Conservation (phyloP, 1,140 invertebrate genomes). For the Parasteatoda tepidariorum region DNA sequence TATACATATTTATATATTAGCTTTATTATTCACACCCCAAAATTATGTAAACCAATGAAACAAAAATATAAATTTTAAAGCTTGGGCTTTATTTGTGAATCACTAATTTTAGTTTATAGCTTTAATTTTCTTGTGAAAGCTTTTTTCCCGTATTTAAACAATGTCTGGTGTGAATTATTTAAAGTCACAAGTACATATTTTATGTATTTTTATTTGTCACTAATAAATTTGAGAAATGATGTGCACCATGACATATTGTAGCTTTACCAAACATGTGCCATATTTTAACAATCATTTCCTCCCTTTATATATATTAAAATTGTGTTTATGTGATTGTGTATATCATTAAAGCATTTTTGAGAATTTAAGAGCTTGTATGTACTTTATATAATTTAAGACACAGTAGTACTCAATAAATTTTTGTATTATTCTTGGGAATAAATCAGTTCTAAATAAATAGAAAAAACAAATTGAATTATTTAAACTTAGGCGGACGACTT, state of each 20-base stretch:
- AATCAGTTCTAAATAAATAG: too few species aligned
- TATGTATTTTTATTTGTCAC: neutral
- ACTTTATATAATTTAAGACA: too few species aligned
- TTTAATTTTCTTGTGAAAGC: neutral
- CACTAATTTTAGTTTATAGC: neutral
- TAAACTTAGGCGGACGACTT: too few species aligned
- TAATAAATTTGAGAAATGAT: neutral
- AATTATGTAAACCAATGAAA: too few species aligned
- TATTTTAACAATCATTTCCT: constrained; percentile 17
- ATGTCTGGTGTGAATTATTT: neutral
- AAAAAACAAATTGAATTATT: too few species aligned
- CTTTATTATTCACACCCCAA: too few species aligned
- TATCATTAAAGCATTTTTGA: constrained; percentile 41
- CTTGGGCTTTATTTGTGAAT: neutral
- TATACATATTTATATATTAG: neutral
- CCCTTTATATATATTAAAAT: constrained; percentile 17
- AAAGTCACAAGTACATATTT: neutral
- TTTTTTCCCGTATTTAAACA: neutral
- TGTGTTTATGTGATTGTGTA: constrained; percentile 25
- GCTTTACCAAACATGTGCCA: constrained; percentile 40
- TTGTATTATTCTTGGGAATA: too few species aligned
- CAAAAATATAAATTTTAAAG: too few species aligned
- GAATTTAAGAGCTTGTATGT: too few species aligned
- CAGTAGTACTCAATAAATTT: too few species aligned
- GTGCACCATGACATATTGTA: constrained; percentile 25